Conservation (phyloP, 2,797 vertebrate genomes). For the Coregonus ussuriensis region DNA sequence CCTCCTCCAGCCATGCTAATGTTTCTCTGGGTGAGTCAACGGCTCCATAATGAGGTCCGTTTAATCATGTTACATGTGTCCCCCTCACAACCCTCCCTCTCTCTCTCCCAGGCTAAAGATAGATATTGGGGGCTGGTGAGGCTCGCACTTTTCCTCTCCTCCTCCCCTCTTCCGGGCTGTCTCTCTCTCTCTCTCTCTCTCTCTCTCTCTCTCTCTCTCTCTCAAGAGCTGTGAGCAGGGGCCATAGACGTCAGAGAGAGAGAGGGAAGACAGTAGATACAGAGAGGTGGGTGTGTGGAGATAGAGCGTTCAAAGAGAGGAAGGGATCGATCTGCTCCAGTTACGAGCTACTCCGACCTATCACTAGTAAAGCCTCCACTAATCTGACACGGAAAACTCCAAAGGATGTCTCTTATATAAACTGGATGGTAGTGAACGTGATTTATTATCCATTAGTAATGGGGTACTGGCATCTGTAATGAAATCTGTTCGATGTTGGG, state of each 20-base stretch:
- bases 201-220: conserved; percentile 1
- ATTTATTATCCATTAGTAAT: not conserved
- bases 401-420: not conserved
- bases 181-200: conserved; percentile 15
- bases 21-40: conserved; percentile 49
- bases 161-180: conserved; percentile 20
- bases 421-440: not conserved
- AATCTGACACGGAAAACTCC: not conserved
- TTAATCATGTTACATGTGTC: conserved; percentile 62
- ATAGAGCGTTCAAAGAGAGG: not conserved
- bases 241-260: conserved; percentile 17
- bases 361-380: not conserved
- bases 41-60: conserved; percentile 59
- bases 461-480: not conserved
- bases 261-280: not conserved
- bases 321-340: not conserved
- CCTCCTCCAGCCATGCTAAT: conserved; percentile 46
- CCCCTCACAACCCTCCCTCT: conserved; percentile 39
- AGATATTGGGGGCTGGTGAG: conserved; percentile 30
- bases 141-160: conserved; percentile 11
- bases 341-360: not conserved
- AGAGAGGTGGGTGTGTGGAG: not conserved
- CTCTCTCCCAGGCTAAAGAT: conserved; percentile 44
- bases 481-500: not conserved
- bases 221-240: conserved; percentile 29